Conservation (phyloP, 1,140 invertebrate species). For the Stegodyphus dumicola region DNA sequence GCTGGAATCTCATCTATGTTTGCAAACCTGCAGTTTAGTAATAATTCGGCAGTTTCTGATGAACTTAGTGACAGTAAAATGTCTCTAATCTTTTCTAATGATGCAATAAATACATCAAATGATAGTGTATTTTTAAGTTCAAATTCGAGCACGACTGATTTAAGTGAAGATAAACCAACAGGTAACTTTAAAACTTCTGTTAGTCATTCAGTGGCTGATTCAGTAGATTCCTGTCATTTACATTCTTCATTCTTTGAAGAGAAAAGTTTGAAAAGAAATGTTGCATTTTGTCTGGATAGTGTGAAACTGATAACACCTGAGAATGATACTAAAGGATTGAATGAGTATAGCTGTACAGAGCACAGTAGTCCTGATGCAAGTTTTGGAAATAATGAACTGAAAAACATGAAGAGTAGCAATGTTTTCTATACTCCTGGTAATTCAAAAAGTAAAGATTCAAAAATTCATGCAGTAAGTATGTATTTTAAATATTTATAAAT, state of each 20-base stretch:
- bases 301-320: neutral
- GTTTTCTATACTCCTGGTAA: neutral
- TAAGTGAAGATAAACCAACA: too few relatives aligned
- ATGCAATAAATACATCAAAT: neutral
- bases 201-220: too few relatives aligned
- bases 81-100: neutral
- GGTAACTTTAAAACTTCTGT: too few relatives aligned
- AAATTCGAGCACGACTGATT: too few relatives aligned
- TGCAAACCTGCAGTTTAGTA: constrained; percentile 1
- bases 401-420: neutral
- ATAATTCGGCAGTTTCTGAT: neutral
- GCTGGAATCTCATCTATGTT: constrained; percentile 26
- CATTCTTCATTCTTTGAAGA: neutral
- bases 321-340: too few relatives aligned
- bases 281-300: constrained; percentile 40
- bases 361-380: neutral
- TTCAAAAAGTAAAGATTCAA: neutral
- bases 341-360: too few relatives aligned
- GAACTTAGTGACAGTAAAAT: too few relatives aligned
- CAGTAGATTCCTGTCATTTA: neutral
- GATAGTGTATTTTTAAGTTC: constrained; percentile 11
- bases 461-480: neutral
- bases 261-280: constrained; percentile 10
- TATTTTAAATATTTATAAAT: too few relatives aligned
- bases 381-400: neutral